These are phyloP conservation scores for Xenotilapia longispinis DNA, from an alignment of 2,113 vertebrate genomes.

Conservation along the genomic window DNA sequence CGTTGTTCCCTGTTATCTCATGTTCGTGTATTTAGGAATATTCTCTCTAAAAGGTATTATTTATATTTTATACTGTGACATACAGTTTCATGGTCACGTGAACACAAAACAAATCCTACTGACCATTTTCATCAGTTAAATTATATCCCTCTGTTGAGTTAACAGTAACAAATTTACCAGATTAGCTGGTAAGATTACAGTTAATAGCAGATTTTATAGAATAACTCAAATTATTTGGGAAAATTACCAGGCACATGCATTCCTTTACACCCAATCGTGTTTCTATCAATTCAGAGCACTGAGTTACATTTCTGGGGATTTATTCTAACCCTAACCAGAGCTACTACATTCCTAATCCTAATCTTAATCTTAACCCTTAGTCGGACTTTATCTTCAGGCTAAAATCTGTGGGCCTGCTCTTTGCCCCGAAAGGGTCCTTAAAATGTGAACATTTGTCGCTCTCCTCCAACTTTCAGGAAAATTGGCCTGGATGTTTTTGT, in stretches of 20 bases:
- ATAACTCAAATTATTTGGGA: neutral
- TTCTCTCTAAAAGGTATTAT: neutral
- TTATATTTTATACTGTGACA: neutral
- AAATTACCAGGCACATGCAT: neutral
- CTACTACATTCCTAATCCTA: neutral
- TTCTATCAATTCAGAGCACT: neutral
- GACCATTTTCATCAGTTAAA: neutral
- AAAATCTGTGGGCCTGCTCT: neutral
- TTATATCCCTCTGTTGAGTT: neutral
- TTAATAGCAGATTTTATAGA: neutral
- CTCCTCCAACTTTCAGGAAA: neutral
- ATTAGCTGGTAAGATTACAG: neutral
- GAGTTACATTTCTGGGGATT: neutral
- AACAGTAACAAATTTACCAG: neutral
- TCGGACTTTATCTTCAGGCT: neutral
- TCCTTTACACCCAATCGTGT: neutral
- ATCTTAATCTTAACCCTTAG: neutral
- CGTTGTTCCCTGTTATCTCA: neutral
- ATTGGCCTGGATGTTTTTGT: neutral
- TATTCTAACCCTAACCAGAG: neutral
- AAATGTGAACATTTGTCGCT: neutral
- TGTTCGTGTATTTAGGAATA: neutral
- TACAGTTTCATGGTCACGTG: neutral
- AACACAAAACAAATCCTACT: neutral
- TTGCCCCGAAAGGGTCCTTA: neutral